These are phyloP conservation scores for Lacerta viridis DNA, from an alignment of 2,797 vertebrate species.

Conservation along the genomic window DNA sequence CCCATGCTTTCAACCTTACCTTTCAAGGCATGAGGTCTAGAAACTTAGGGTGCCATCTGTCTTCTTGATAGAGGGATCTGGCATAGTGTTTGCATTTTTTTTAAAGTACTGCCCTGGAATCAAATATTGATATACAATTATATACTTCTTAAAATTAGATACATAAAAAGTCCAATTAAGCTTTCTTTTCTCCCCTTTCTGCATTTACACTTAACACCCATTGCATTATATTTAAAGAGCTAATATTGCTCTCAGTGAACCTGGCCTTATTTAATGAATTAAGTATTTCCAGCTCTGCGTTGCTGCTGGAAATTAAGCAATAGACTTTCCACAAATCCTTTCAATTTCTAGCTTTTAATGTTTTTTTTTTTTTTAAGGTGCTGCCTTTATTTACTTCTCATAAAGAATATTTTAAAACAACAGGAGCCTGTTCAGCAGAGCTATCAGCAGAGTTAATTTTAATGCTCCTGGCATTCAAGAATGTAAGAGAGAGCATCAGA, in stretches of 20 bases:
- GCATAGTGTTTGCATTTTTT: neutral
- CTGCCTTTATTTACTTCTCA: constrained; percentile 24
- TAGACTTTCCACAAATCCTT: neutral
- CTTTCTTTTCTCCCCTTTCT: neutral
- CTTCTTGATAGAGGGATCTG: neutral
- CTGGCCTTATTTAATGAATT: neutral
- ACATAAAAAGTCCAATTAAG: no score
- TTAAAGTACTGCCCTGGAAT: neutral
- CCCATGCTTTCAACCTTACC: neutral
- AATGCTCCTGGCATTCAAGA: constrained; percentile 38
- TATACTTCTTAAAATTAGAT: neutral
- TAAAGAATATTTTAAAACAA: constrained; percentile 18
- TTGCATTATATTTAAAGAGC: neutral
- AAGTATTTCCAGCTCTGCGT: neutral
- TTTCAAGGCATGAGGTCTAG: neutral
- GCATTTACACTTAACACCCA: neutral
- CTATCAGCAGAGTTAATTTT: constrained; percentile 48
- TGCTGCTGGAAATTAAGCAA: constrained; percentile 1
- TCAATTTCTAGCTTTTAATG: neutral
- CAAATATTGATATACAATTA: neutral
- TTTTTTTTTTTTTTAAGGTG: neutral
- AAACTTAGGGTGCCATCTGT: neutral
- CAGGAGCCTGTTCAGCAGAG: constrained; percentile 8
- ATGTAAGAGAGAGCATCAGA: constrained; percentile 6
- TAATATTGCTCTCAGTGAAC: neutral